These are phyloP conservation scores for Cremastinae sp. DNA, from an alignment of 2,888 invertebrate genomes.

Conservation along the genomic window DNA sequence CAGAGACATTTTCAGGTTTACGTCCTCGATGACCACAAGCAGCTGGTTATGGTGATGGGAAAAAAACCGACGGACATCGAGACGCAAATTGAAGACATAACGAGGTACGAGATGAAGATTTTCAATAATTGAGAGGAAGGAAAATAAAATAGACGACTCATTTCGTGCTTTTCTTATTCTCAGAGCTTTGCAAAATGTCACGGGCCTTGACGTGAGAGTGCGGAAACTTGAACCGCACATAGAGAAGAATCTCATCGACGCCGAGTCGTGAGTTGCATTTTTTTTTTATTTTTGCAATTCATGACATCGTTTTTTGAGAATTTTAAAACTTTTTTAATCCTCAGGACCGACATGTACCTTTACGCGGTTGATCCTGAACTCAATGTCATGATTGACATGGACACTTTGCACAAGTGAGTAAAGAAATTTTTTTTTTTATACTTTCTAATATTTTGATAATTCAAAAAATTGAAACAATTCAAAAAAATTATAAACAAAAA, in stretches of 20 bases:
- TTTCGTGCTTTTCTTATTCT: conserved; percentile 14
- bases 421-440: conserved; percentile 10
- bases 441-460: conserved; percentile 1
- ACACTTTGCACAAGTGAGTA: conserved; percentile 88
- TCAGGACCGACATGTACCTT: conserved; percentile 91
- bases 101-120: conserved; percentile 80
- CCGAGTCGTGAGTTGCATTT: conserved; percentile 83
- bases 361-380: conserved; percentile 92
- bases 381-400: conserved; percentile 91
- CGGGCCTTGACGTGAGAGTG: conserved; percentile 89
- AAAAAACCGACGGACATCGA: conserved; percentile 90
- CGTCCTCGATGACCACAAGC: conserved; percentile 90
- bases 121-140: neutral
- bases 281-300: no score
- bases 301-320: conserved; percentile 18
- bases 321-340: no score
- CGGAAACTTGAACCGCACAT: conserved; percentile 89
- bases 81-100: conserved; percentile 86
- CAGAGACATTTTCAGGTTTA: conserved; percentile 84
- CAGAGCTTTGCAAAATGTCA: conserved; percentile 86
- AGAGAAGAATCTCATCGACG: conserved; percentile 85
- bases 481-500: neutral
- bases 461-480: neutral
- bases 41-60: conserved; percentile 89
- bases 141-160: neutral